Evolutionary conservation across 1,140 invertebrate genomes (phyloP).

Genomic region (Melipona quadrifasciata): DNA sequence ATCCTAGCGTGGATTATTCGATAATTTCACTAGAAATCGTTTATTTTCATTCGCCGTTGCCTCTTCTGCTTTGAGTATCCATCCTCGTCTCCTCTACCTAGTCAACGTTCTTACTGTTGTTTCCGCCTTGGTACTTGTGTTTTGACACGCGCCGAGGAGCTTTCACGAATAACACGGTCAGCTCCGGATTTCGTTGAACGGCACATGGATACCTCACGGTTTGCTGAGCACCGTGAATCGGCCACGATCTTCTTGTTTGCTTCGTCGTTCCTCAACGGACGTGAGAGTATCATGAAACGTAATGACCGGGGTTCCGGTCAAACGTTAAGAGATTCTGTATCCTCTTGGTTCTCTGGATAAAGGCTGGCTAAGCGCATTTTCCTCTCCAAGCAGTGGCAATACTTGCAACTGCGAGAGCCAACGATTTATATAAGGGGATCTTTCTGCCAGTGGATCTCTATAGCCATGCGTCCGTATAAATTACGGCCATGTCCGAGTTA

Average conservation of each 20-base stretch:
- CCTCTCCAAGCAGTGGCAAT: constrained; percentile 19
- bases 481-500: constrained; percentile 1
- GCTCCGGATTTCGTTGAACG: constrained; percentile 58
- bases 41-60: neutral
- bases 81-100: neutral
- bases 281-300: constrained; percentile 79
- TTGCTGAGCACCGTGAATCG: constrained; percentile 77
- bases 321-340: constrained; percentile 69
- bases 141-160: constrained; percentile 80
- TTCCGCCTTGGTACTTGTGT: constrained; percentile 71
- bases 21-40: constrained; percentile 78
- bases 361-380: constrained; percentile 73
- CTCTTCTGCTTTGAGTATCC: neutral
- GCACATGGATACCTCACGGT: constrained; percentile 74
- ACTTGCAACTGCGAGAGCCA: neutral
- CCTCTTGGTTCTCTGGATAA: constrained; percentile 57
- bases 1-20: constrained; percentile 78
- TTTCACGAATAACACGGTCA: constrained; percentile 51
- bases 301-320: constrained; percentile 74
- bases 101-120: neutral
- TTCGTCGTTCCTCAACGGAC: constrained; percentile 61
- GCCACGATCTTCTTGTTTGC: constrained; percentile 65
- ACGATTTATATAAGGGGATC: constrained; percentile 46
- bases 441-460: neutral
- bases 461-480: neutral